These are phyloP conservation scores for Paguma larvata DNA, from an alignment of 2,797 vertebrate species.

Conservation along the genomic window DNA sequence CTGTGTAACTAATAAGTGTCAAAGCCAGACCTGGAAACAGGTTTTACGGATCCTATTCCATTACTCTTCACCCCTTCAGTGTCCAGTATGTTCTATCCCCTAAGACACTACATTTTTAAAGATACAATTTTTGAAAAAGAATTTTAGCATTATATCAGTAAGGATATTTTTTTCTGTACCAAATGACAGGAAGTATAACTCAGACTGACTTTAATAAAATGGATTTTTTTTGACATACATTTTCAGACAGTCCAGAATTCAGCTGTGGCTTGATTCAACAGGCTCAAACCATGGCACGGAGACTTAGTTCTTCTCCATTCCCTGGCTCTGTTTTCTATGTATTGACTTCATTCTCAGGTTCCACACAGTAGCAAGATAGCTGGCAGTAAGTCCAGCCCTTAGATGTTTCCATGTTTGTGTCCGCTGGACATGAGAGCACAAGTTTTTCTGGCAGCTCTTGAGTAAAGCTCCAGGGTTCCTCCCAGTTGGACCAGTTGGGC, in stretches of 20 bases:
- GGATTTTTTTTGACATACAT: neutral
- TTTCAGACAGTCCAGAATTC: neutral
- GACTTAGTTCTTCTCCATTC: neutral
- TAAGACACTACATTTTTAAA: neutral
- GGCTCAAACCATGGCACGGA: neutral
- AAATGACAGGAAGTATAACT: conserved; percentile 31
- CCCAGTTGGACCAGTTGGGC: neutral
- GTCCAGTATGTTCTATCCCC: neutral
- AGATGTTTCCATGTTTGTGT: neutral
- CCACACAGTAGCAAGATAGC: neutral
- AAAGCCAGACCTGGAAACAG: neutral
- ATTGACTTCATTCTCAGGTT: conserved; percentile 19
- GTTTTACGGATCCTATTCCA: neutral
- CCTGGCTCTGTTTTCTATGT: neutral
- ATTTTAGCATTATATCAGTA: conserved; percentile 40
- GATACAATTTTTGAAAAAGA: conserved; percentile 43
- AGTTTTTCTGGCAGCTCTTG: neutral
- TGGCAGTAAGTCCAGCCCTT: neutral
- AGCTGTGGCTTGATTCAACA: neutral
- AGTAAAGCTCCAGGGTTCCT: neutral
- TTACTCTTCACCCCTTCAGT: neutral
- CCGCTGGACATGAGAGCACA: neutral
- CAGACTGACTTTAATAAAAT: conserved; percentile 52
- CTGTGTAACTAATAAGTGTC: neutral
- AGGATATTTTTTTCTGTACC: neutral